Base-by-base conservation (phyloP, 92 coral and sea anemone genomes). In the Siderastrea radians region DNA sequence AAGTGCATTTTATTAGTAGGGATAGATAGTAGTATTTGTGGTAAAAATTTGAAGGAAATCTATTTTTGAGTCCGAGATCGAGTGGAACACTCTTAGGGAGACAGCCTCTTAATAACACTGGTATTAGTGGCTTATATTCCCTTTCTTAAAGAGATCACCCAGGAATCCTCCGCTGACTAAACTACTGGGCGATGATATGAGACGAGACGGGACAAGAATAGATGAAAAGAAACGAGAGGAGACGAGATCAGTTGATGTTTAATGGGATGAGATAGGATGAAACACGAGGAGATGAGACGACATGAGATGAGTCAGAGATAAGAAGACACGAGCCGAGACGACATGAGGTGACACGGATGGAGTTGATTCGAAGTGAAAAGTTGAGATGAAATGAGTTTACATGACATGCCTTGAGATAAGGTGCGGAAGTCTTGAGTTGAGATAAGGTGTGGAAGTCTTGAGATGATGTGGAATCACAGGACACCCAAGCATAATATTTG, bases 181-280 rank as follows among this genome's bases (percentile, higher is more conserved):
- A n/a, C n/a, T n/a, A n/a, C n/a, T n/a, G n/a, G n/a, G n/a, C n/a
- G 80, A 75, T 75, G 62, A 75, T 0, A 3, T 75, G 80, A 75
- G 80, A 53, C 10, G 61, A 75, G 80, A 75, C 51, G 62, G 51
- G 80, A 38, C 51, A 64, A 16, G 80, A 75, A 50, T 0, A 75
- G 80, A 57, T 54, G 2, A 75, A 64, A 48, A 50, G 43, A 75
- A 64, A 53, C 47, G 59, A 74, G 79, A 74, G 43, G 58, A 74
- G 79, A 50, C 47, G 79, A 74, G 79, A 44, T 74, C n/a, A 74
- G 79, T 15, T 50, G 12, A 74, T 54, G n/a, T 38, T 10, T 8
- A 5, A 68, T 38, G 74, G 16, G 47, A 68, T 38, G 74, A 47
- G 47, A 47, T 49, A 44, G n/a, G 79, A 53, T 74, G 57, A 74